Base-by-base conservation (phyloP, 37 sponge, comb jelly and placozoan genomes). In the Chondrilla cf. caribensis region DNA sequence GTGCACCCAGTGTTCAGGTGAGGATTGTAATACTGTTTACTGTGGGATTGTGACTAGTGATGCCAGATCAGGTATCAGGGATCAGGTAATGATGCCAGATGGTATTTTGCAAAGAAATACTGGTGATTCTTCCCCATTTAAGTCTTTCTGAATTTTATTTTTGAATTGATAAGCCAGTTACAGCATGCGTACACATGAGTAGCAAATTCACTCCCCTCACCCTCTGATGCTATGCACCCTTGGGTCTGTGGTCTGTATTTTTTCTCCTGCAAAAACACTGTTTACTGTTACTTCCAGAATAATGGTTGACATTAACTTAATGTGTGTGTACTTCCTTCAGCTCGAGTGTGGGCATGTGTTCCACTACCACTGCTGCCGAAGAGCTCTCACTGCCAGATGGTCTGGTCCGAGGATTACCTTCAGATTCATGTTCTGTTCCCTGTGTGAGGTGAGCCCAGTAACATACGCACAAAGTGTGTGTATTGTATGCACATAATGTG, bases 301-400 rank as follows among this genome's bases (percentile, higher is more conserved):
- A n/a, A n/a, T n/a, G n/a, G n/a, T 36, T 37, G 35, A 37, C 77
- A 35, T 8, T 76, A 21, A 11, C 42, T 36, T 35, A 21, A 14
- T 26, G 8, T 36, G 11, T 55, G 57, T 11, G 17, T 38, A 9
- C 33, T 39, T 28, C 58, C 33, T 88, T 57, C 80, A 97, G 91
- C 83, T 97, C 84, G 86, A 80, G 60, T 97, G 98, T 91, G 93
- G 98, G 22, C 98, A 97, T 85, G 88, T 97, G 47, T 95, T 94
- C 72, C 98, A 97, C 83, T 93, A 88, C 70, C 94, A 96, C 73
- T 96, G 97, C 85, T 88, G 91, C 38, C 77, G 85, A 8, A 85
- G 80, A 77, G 78, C 90, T 22, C 88, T 94, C 38, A 88, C 95
- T 31, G 87, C 84, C 73, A 87, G 85, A 22, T 97, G 98, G 98